Base-by-base conservation (phyloP, 2,888 invertebrate genomes). In the Pseudococcus longispinus region DNA sequence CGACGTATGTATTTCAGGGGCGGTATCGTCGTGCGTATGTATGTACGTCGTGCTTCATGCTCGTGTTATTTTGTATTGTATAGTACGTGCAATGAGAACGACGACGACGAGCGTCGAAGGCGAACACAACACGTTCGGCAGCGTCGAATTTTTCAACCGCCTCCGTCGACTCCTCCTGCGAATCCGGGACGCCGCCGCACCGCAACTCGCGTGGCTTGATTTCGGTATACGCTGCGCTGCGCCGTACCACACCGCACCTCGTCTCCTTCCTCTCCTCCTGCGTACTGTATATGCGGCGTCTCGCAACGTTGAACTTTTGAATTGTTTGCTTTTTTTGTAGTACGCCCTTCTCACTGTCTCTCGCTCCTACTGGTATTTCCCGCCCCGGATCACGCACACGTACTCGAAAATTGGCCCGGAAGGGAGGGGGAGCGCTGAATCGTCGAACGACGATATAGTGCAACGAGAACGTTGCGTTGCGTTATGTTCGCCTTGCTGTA, bases 301-400 rank as follows among this genome's bases (percentile, higher is more conserved):
- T 65, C 74, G 85, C 85, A 74, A 85, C 85, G 85, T 74, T 85
- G 85, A 85, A 85, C 85, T 85, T 85, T 85, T 26, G 74, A 74
- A 74, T 84, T 85, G 85, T 85, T 85, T 85, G 85, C 85, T 70
- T 46, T 60, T 60, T 60, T 60, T 60, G 20, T 85, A 74, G 42
- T 84, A 84, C 51, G 26, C 29, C 32, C 29, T 51, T 84, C 18
- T 70, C 4, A 9, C 26, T 70, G 15, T 26, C 29, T 70, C 29
- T 70, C 29, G 1, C 5, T 70, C 70, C n/a, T 13, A 37, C 42
- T 37, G 1, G 23, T 83, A 26, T 83, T 20, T 44, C 55, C 26
- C 55, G 55, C 32, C 32, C 83, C 55, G 20, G 11, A 46, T 42
- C 42, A 26, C 9, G 15, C 44, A n/a, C 83, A 18, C 46, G 42